Base-by-base conservation (phyloP, 2,888 invertebrate genomes). In the Dryocosmus kuriphilus region DNA sequence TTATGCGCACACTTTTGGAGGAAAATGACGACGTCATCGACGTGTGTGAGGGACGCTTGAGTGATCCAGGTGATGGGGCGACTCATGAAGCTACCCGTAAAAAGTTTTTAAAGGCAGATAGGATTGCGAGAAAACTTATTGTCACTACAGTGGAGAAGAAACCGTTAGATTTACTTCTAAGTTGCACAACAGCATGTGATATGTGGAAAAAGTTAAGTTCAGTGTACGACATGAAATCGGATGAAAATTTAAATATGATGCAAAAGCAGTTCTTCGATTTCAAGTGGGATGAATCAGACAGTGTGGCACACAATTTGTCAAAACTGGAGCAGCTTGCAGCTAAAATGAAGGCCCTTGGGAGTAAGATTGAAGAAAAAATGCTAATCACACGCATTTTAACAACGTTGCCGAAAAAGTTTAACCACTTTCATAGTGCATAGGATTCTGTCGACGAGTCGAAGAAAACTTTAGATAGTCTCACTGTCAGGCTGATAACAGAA, bases 191-290 rank as follows among this genome's bases (percentile, higher is more conserved):
- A 16, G 82, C 83, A 55, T n/a, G 51, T 14, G 80, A 83, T 71
- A 82, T 83, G 83, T 83, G 83, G 81, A 19, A 41, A 30, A 83
- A 83, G 62, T 63, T 82, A 60, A 76, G 82, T 65, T 24, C 76
- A 46, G 79, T 84, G 2, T 84, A 77, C 51, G 84, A 84, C 51
- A 32, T 82, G 74, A 83, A 81, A 46, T 80, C 77, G 2, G 80
- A 81, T 14, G 81, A 82, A 73, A 77, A 74, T 74, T 75, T 82
- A 61, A 62, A 46, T 3, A 75, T 83, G n/a, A 63, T 83, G 3
- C 83, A 83, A 71, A 83, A 84, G 61, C 67, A 79, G 63, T 84
- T 84, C 65, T 84, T 82, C 41, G 80, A 83, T 46, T 84, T 80
- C 60, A 77, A 82, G 61, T 83, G 81, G 83, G 73, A 82, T 8